Percentiles rank a stretch among this genome's conserved stretches.
Evolutionary conservation across 2,888 invertebrate species (phyloP).

Genomic region (Hydrotaea diabolus): DNA sequence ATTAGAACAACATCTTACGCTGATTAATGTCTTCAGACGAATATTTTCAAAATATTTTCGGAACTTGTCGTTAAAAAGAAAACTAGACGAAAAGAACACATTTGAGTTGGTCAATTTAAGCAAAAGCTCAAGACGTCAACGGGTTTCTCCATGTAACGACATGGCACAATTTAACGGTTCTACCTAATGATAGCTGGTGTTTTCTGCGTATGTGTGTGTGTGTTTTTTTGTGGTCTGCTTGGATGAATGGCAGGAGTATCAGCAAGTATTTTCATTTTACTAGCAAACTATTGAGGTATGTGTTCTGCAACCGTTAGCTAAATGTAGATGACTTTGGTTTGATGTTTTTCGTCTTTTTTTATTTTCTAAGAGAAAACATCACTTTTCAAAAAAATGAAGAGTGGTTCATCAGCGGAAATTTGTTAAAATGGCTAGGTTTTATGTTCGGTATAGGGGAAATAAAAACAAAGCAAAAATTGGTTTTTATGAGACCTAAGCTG

Average conservation of each 20-base stretch:
- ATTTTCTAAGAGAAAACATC: neutral
- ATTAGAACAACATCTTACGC: constrained; percentile 15
- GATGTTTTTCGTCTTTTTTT: neutral
- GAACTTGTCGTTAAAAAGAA: neutral
- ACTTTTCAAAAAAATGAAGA: neutral
- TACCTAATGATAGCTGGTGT: neutral
- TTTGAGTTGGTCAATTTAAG: neutral
- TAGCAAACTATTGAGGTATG: neutral
- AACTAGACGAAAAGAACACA: neutral
- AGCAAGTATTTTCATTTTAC: neutral
- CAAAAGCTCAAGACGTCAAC: neutral
- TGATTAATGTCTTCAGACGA: neutral
- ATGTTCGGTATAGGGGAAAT: neutral
- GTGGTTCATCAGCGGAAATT: no score
- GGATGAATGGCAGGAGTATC: no score
- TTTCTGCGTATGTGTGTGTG: no score
- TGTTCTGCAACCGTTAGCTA: constrained; percentile 2
- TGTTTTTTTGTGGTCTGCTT: neutral
- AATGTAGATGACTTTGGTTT: neutral
- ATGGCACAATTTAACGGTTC: neutral
- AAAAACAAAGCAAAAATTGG: neutral
- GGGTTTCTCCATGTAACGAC: neutral
- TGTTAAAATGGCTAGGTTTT: no score
- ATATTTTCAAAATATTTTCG: neutral
- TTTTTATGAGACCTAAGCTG: no score